Evolutionary conservation across 2,888 invertebrate species (phyloP).

Genomic region (Pachycephus smyrnensis): DNA sequence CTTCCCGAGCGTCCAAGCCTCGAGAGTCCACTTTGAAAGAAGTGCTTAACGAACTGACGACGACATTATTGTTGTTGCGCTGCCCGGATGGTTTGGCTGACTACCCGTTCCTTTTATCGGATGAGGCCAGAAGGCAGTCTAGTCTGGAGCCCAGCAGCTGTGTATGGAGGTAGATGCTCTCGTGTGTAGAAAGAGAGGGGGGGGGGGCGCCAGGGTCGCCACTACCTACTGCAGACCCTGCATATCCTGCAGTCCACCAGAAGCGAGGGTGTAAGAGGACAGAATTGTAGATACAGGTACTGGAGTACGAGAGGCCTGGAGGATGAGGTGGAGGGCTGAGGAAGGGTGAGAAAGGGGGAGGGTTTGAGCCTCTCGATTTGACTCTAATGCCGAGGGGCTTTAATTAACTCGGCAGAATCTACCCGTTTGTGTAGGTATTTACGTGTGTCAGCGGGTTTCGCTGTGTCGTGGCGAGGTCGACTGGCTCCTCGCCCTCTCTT

Average conservation of each 20-base stretch:
- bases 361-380: constrained; percentile 41
- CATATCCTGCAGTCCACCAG: background rate
- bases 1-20: constrained; percentile 13
- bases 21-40: constrained; percentile 40
- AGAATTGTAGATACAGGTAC: background rate
- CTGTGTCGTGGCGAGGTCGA: constrained; percentile 21
- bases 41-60: constrained; percentile 59
- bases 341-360: background rate
- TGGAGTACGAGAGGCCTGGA: background rate
- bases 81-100: constrained; percentile 44
- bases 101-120: constrained; percentile 58
- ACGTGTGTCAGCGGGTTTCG: constrained; percentile 54
- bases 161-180: constrained; percentile 6
- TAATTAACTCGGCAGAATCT: constrained; percentile 56
- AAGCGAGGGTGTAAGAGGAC: background rate
- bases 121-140: constrained; percentile 44
- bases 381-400: constrained; percentile 51
- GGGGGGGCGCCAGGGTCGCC: background rate
- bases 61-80: constrained; percentile 57
- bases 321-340: background rate
- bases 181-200: background rate
- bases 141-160: constrained; percentile 1
- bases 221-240: background rate
- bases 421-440: constrained; percentile 48
- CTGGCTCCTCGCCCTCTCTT: constrained; percentile 19